Percentiles rank a stretch among this genome's conserved stretches.
phyloP scores from a whole-genome alignment of 2,797 vertebrate species.

The Enteromius unitaeniatus region DNA sequence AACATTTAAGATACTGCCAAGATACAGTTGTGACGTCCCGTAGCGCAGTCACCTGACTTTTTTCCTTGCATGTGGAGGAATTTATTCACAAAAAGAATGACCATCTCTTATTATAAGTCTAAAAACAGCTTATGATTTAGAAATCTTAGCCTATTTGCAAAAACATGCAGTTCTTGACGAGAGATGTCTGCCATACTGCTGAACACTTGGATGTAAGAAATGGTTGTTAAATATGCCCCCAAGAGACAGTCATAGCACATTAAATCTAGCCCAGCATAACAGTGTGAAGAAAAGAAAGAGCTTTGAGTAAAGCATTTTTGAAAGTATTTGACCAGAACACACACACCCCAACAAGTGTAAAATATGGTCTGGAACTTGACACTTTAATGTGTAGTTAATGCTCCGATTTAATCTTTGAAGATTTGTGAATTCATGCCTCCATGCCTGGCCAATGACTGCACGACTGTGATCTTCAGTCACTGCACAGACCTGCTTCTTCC shows the following conservation, averaged over 20 bases:
- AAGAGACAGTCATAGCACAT: not conserved
- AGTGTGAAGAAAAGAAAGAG: not conserved
- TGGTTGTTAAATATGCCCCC: not conserved
- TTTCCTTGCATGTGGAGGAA: too few relatives aligned
- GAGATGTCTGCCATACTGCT: not conserved
- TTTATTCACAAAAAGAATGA: too few relatives aligned
- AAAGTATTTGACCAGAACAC: not conserved
- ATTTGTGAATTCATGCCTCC: not conserved
- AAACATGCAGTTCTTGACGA: not conserved
- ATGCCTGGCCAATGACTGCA: not conserved
- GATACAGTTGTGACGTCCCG: too few relatives aligned
- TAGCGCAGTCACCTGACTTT: too few relatives aligned
- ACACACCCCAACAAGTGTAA: not conserved
- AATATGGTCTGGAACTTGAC: not conserved
- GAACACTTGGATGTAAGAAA: not conserved
- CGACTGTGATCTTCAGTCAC: constrained; percentile 22
- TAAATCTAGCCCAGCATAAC: not conserved
- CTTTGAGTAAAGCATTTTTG: not conserved
- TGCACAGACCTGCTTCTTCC: constrained; percentile 10
- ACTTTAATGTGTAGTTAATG: not conserved
- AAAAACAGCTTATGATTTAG: not conserved
- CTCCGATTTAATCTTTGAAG: constrained; percentile 5
- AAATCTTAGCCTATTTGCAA: not conserved
- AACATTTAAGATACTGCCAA: too few relatives aligned
- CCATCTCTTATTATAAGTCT: not conserved